Evolutionary conservation across 2,888 invertebrate species (phyloP), one percentile per base, ranked within the genome.

Genomic region (Papilio elwesi): DNA sequence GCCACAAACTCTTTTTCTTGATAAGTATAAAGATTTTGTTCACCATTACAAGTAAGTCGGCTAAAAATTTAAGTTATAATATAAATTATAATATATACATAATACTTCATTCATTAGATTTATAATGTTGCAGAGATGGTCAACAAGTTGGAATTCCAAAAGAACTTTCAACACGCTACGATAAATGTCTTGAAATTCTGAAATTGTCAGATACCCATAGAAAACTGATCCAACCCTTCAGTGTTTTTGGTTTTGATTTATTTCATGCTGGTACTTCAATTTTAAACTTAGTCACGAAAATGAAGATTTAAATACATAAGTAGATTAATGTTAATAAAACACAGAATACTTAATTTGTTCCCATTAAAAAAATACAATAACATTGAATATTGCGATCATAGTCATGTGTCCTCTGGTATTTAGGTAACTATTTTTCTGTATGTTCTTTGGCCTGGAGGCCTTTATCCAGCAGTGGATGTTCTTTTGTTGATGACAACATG

Each of bases 181-280:
- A 95, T 10, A 93, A 94, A 80, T 96, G 96, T 57, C 76, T 96
- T 66, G 91, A 95, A 52, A 91, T 96, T 74, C 82, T 97, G 13
- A 87, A 95, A n/a, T 73, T 97, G 1, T 76, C 92, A 0, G 86
- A 93, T 15, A 78, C 89, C 9, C 92, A 95, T 63, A 88, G 88
- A 47, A 91, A 91, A 74, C 81, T 94, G 36, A 90, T 96, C 59
- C 89, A 94, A 75, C 96, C 97, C 0, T 98, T 97, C 82, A 94
- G 95, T 77, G 96, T 96, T 3, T 95, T 94, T 90, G 97, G 97
- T 36, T 96, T 96, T 87, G 96, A 98, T 84, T 83, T 96, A 49
- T 95, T 96, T 82, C 95, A 95, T 88, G 95, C 96, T 57, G 98
- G 97, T 84, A 89, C 91, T 80, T 78, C 62, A 43, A 64, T 9